Evolutionary conservation across 2,113 vertebrate genomes (phyloP).

Genomic region (Istiophorus platypterus): DNA sequence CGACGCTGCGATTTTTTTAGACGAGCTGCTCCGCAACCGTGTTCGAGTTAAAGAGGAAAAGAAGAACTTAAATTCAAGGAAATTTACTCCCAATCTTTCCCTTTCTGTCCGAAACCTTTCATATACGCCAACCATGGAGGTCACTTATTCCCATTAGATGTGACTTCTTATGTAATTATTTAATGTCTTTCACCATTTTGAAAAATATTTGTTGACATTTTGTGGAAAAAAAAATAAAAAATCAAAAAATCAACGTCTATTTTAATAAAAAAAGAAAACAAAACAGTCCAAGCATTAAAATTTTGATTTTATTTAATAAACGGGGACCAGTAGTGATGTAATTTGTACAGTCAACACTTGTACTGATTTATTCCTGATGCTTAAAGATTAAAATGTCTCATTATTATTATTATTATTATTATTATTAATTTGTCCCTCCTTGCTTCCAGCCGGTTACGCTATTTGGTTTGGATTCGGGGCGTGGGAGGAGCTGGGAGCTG

Average conservation of each 20-base stretch:
- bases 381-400: too few species aligned
- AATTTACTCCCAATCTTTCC: background rate
- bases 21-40: background rate
- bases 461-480: constrained; percentile 70
- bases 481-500: constrained; percentile 89
- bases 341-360: background rate
- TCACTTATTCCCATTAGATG: background rate
- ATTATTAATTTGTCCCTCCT: too few species aligned
- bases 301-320: background rate
- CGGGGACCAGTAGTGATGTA: background rate
- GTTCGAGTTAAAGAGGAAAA: background rate
- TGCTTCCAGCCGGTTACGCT: background rate
- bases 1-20: background rate
- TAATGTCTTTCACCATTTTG: background rate
- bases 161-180: background rate
- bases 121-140: background rate
- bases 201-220: background rate
- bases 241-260: background rate
- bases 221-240: background rate
- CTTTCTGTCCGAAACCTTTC: background rate
- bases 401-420: too few species aligned
- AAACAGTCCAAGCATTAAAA: too few species aligned
- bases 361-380: background rate
- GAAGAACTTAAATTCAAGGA: background rate
- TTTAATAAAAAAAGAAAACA: background rate